These are phyloP conservation scores for Montipora cactus DNA, from an alignment of 64 coral and sea anemone species.

Conservation along the genomic window DNA sequence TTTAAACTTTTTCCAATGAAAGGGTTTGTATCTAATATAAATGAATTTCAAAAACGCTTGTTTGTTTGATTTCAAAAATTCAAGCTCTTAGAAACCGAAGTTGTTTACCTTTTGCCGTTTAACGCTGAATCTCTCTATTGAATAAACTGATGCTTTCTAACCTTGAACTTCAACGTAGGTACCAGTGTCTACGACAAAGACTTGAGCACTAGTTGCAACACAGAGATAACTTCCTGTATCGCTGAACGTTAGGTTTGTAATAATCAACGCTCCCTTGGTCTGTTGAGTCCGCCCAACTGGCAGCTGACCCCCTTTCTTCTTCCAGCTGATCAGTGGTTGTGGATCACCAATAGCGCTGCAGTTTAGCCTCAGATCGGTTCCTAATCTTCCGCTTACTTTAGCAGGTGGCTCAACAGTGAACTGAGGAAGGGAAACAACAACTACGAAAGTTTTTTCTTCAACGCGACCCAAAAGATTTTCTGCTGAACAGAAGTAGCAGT, in stretches of 20 bases:
- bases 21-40: too few species aligned
- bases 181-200: neutral
- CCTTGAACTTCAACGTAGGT: neutral
- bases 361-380: neutral
- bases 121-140: too few species aligned
- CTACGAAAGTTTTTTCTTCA: neutral
- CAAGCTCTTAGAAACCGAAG: too few species aligned
- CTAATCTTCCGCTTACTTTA: neutral
- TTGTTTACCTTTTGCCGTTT: too few species aligned
- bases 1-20: too few species aligned
- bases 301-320: too few species aligned
- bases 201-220: neutral
- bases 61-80: too few species aligned
- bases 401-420: slow-evolving; percentile 39
- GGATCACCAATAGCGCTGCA: too few species aligned
- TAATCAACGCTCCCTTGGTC: slow-evolving; percentile 1
- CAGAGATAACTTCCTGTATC: slow-evolving; percentile 64
- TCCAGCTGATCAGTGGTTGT: too few species aligned
- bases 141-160: too few species aligned
- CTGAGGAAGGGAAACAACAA: neutral
- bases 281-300: neutral
- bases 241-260: neutral
- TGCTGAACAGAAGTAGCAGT: slow-evolving; percentile 42
- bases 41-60: too few species aligned
- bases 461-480: slow-evolving; percentile 25